Evolutionary conservation across 2,797 vertebrate genomes (phyloP), one percentile per base, ranked within the genome.

Genomic region (Acanthurus tractus): DNA sequence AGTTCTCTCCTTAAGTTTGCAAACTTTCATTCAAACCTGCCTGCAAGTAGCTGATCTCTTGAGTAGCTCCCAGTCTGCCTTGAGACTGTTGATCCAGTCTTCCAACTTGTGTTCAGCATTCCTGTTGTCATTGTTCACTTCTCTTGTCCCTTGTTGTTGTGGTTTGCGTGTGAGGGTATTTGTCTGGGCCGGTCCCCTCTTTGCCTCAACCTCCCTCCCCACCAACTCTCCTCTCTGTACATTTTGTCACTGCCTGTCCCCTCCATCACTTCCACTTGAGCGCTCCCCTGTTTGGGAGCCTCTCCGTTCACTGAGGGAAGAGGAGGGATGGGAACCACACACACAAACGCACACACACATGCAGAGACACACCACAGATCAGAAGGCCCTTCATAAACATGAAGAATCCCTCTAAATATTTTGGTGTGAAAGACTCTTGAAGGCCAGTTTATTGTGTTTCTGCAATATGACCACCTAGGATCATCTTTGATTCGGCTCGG

Each of bases 201-300:
- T 83, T 76, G 76, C 81, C 79, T 88, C 80, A 73, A 78, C 78
- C 89, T 79, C 84, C 83, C 80, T 65, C 65, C 69, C 45, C 22
- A 52, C 63, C 67, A 64, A 74, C 63, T 62, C 67, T 81, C 79
- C 79, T 75, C 90, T 91, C 87, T 91, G 91, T 92, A 91, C 86
- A 87, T 93, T 92, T 91, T 89, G 88, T 93, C 87, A 91, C 87
- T 81, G 86, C 83, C 85, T 93, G 89, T 93, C 91, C 87, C 87
- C 90, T 89, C 87, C 86, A 93, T 94, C 93, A 92, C 93, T 95
- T 95, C 92, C 94, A 93, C 92, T 92, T 90, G 84, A 94, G 71
- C 73, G 87, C 87, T 84, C 85, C 90, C 84, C 90, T 92, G 89
- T 93, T 89, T 74, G 70, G 82, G 82, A 89, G 82, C 87, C 88